Base-by-base conservation (phyloP, 2,113 vertebrate genomes). In the Trogon melanurus region DNA sequence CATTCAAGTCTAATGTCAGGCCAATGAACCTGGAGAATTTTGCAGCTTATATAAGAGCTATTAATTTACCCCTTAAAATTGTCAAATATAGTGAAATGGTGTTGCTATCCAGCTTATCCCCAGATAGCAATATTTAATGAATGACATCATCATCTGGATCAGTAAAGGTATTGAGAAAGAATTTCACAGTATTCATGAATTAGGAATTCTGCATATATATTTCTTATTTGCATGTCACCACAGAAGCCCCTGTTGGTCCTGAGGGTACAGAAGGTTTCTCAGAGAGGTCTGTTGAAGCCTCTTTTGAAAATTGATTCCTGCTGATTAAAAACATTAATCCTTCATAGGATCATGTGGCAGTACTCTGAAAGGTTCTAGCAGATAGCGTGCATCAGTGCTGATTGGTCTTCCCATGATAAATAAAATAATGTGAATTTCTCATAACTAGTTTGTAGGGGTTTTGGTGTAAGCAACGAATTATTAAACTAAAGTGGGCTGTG, bases 251-350 rank as follows among this genome's bases (percentile, higher is more conserved):
- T 92, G 36, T 69, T 85, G 27, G 64, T 34, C 54, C 62, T 60
- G 45, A 41, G 85, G 23, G 21, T 57, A 79, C 47, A 90, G 73
- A 56, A 26, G 22, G 36, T 50, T 65, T 91, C 89, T 91, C 51
- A 71, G 58, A 32, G 19, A 78, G n/a, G 25, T 80, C 80, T 78
- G 44, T 78, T 76, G 41, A 11, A 92, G 48, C 38, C 47, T 62
- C 60, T 85, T 82, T 50, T 83, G 85, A 85, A 83, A 81, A 92
- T 3, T 27, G 47, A 54, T 60, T 89, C 50, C 88, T 91, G 67
- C 51, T 87, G 60, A n/a, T 91, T 85, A 79, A 75, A 92, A 82
- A 27, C 25, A 61, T 91, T 85, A 85, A 80, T 73, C 65, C 60
- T 20, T 81, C 93, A 34, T 5, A 80, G 65, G 56, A 56, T 48